Evolutionary conservation across 2,888 invertebrate species (phyloP), one percentile per base, ranked within the genome.

Genomic region (Venusia cambrica): DNA sequence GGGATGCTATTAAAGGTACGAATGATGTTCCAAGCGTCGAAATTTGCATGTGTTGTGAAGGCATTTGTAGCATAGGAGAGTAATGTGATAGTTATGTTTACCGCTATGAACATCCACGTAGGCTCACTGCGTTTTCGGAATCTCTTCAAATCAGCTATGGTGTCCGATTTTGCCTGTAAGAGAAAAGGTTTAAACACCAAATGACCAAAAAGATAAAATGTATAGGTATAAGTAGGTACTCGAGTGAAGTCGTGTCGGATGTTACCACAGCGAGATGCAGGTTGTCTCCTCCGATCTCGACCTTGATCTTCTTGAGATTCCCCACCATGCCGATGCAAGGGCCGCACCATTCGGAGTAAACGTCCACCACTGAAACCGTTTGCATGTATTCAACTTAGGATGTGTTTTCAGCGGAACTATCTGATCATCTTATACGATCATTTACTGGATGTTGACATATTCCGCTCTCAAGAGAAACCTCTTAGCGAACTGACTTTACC

Each of bases 271-370:
- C 96, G 48, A 96, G 89, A 41, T 92, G 92, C 22, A 97, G 81
- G 59, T 91, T 80, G 60, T 96, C 94, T 35, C 96, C 97, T 3
- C 96, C 96, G 7, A 95, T 75, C 80, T 97, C 97, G 55, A 97
- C 89, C 73, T 97, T 97, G 46, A 97, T 89, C 78, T 94, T 95
- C 70, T 94, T 93, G 53, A 97, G 87, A 67, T 92, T 93, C 24
- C 93, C 93, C 29, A 93, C 87, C 94, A 97, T 95, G 11, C 95
- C 95, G 37, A 90, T 74, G 65, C 97, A 97, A 0, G 97, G 96
- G 0, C 97, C 97, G 63, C 95, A 94, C 97, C 97, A 97, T 44
- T 94, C 94, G 3, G 96, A 93, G 73, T 94, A 97, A 5, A 97
- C 90, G 69, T 97, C 97, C 37, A 96, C 88, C 39, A 97, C 94